Base-by-base conservation (phyloP, 2,797 vertebrate species). In the Lateolabrax maculatus region DNA sequence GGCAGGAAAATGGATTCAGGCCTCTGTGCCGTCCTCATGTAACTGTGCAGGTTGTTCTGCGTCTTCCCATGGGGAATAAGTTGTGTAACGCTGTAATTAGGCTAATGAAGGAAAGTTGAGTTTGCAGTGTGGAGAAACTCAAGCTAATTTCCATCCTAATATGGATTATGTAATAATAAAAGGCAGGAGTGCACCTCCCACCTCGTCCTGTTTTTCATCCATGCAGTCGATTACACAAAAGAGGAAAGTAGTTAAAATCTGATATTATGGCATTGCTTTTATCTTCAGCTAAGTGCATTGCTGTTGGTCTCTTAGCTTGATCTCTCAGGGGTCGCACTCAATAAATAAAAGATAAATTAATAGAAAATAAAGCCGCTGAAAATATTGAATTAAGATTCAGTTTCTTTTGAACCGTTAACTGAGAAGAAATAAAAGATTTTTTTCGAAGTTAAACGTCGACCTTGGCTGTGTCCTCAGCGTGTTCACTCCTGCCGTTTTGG, bases 21-120 rank as follows among this genome's bases (percentile, higher is more conserved):
- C 49, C 67, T 64, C 19, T 80, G 49, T 25, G 64, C 48, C 23
- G 43, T 72, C 57, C 43, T 66, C 56, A 0, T n/a, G 61, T 29
- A 70, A 36, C 61, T 3, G 15, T 5, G 3, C 75, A 58, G 75
- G 64, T 75, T 74, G 49, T 37, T 53, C 29, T 29, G 48, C 75
- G 19, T 79, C 60, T 41, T 58, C 31, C 82, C 55, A 15, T 5
- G 31, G 53, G 81, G 68, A 71, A 76, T 49, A 72, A 25, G 86
- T 78, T 85, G 77, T 69, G 72, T 71, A 84, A 86, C 27, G 37
- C 79, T 16, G 39, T 80, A 89, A 89, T 90, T 81, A 81, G 74
- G 60, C 77, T 80, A 89, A 88, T 86, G 84, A 82, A 76, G 74
- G 27, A 83, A 66, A 44, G 64, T 55, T 11, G 27, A 29, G 60